A percentile compares a stretch with the other conserved stretches of the same genome.
phyloP scores from a whole-genome alignment of 2,888 invertebrate genomes.

The Schizaphis graminum region DNA sequence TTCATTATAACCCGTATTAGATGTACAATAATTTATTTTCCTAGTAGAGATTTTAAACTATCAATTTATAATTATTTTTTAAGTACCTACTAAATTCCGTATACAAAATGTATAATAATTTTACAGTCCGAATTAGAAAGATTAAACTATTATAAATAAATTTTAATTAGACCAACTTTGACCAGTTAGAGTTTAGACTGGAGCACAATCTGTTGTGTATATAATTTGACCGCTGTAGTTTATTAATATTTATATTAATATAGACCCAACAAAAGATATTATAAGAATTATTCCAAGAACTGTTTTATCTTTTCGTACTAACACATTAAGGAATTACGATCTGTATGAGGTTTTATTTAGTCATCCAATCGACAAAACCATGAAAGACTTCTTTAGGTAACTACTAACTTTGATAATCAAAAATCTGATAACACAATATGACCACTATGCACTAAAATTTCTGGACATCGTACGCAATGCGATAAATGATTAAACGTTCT shows the following conservation, averaged over 20 bases:
- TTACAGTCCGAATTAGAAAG: neutral
- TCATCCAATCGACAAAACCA: neutral
- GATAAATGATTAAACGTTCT: neutral
- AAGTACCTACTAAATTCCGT: neutral
- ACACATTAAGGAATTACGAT: neutral
- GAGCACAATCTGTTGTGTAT: neutral
- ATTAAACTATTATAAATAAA: constrained; percentile 1
- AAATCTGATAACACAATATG: neutral
- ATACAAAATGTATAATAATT: neutral
- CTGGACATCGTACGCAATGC: neutral
- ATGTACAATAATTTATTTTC: neutral
- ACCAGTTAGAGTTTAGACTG: constrained; percentile 13
- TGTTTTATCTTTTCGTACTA: neutral
- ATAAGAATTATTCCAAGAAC: neutral
- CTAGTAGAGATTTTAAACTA: constrained; percentile 11
- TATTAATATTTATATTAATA: neutral
- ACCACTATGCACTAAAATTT: neutral
- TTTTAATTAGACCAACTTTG: constrained; percentile 21
- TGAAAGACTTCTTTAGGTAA: neutral
- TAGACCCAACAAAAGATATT: constrained; percentile 20
- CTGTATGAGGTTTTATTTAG: neutral
- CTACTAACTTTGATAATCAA: neutral
- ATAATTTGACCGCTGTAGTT: neutral
- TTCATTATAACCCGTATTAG: neutral
- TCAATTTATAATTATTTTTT: neutral